Conservation (phyloP, 2,797 vertebrate species). For the Ctenosaura bakeri region DNA sequence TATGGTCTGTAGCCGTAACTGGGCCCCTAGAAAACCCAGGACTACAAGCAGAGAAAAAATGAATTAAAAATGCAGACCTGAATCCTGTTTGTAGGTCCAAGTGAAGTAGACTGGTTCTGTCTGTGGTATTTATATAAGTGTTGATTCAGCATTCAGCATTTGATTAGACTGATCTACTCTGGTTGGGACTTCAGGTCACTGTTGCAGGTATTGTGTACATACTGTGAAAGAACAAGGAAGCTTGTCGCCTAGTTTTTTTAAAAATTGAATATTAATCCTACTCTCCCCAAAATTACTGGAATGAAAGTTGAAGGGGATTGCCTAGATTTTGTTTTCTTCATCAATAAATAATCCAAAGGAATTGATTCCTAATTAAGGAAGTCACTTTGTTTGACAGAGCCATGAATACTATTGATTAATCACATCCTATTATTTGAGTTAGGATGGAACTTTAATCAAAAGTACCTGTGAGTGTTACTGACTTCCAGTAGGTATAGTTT, state of each 20-base stretch:
- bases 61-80: rapidly evolving
- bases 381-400: not conserved
- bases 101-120: too few species aligned
- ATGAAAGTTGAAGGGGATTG: conserved; percentile 28
- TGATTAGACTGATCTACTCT: too few species aligned
- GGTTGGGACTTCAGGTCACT: too few species aligned
- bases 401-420: not conserved
- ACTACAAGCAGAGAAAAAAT: not conserved
- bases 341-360: conserved; percentile 19
- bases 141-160: too few species aligned
- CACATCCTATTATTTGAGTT: not conserved
- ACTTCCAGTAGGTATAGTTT: not conserved
- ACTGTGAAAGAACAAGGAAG: not conserved
- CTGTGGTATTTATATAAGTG: too few species aligned
- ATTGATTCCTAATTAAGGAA: conserved; percentile 10
- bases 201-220: not conserved
- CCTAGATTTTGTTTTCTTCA: conserved; percentile 8
- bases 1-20: not conserved
- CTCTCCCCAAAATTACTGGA: not conserved
- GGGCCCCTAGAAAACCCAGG: not conserved
- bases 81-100: too few species aligned
- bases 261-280: not conserved
- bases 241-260: not conserved
- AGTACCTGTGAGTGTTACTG: not conserved
- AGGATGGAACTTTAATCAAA: not conserved